Conservation (phyloP, 2,113 vertebrate species). For the Actenoides hombroni region DNA sequence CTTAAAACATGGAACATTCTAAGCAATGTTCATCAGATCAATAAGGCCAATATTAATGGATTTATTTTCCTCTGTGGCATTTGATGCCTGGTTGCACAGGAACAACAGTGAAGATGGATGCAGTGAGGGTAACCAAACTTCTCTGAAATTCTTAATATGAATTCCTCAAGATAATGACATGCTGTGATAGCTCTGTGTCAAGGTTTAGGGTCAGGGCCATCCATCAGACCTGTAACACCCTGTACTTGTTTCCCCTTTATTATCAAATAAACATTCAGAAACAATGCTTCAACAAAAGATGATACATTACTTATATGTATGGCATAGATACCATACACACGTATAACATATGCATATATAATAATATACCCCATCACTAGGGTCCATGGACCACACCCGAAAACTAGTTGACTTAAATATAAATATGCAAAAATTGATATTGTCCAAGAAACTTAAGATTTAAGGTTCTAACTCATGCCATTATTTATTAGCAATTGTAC, state of each 20-base stretch:
- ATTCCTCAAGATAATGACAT: background rate
- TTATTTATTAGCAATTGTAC: background rate
- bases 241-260: background rate
- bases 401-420: background rate
- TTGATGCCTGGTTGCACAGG: background rate
- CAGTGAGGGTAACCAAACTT: background rate
- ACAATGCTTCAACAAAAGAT: background rate
- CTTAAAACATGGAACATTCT: background rate
- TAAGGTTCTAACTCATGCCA: background rate
- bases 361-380: background rate
- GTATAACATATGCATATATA: background rate
- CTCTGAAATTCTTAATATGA: background rate
- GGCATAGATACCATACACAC: background rate
- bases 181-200: background rate
- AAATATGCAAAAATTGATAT: background rate
- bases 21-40: background rate
- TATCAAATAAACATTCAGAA: background rate
- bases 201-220: too few relatives aligned
- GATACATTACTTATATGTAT: background rate
- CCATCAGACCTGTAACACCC: too few relatives aligned
- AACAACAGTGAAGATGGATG: background rate
- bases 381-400: background rate
- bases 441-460: background rate
- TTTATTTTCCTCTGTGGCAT: slow-evolving; percentile 1
- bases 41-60: background rate